Conservation (phyloP, 2,797 vertebrate species). For the Acridotheres tristis region DNA sequence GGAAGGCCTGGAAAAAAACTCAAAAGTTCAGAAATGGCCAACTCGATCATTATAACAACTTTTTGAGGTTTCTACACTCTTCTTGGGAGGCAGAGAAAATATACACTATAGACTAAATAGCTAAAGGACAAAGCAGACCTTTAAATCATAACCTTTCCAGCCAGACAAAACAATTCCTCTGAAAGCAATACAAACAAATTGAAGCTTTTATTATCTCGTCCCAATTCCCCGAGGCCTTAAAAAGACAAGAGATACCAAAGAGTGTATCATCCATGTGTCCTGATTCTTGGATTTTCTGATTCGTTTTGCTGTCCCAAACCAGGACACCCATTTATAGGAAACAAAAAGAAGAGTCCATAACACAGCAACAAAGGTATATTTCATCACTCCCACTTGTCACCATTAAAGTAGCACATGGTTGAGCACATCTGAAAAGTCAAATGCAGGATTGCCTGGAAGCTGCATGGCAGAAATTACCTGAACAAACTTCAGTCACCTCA, state of each 20-base stretch:
- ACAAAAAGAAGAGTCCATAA: neutral
- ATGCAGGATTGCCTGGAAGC: neutral
- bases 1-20: neutral
- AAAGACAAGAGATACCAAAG: neutral
- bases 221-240: neutral
- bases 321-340: neutral
- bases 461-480: neutral
- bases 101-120: neutral
- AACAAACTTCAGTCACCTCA: neutral
- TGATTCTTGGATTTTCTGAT: neutral
- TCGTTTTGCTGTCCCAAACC: neutral
- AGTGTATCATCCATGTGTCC: rapidly evolving
- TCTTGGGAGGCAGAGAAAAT: neutral
- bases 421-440: neutral
- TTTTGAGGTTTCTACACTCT: neutral
- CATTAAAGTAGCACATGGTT: neutral
- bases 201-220: neutral
- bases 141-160: neutral
- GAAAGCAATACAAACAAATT: neutral
- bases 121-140: neutral
- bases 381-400: neutral
- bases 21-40: neutral
- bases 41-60: neutral
- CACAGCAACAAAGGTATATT: neutral
- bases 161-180: neutral